These are phyloP conservation scores for Myotis pilosus DNA, from an alignment of 2,797 vertebrate species.

Conservation along the genomic window DNA sequence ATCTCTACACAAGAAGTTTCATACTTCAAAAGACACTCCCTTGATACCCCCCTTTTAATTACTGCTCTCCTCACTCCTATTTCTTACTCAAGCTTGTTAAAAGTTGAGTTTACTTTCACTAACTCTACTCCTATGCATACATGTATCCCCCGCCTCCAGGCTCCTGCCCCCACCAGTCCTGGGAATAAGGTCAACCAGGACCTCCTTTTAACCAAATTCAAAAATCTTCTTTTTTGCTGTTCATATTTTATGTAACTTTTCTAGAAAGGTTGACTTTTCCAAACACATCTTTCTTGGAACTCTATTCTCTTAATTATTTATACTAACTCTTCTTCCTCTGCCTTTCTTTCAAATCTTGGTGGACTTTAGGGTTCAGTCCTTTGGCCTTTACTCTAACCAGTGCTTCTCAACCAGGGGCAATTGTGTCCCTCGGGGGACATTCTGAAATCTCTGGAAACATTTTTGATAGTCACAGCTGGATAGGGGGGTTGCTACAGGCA, in stretches of 20 bases:
- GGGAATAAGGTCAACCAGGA: not conserved
- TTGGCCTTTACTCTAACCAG: not conserved
- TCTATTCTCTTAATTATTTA: not conserved
- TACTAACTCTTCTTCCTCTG: not conserved
- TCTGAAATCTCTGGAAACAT: not conserved
- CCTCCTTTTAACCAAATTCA: not conserved
- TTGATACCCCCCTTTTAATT: not conserved
- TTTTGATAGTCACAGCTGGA: not conserved
- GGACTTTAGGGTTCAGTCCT: not conserved
- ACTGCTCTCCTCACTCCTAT: not conserved
- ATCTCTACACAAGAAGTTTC: not conserved
- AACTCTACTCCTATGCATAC: not conserved
- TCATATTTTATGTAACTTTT: not conserved
- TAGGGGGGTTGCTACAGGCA: not conserved
- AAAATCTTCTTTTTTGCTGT: not conserved
- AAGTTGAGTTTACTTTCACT: not conserved
- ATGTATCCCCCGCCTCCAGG: not conserved
- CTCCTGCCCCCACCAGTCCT: not conserved
- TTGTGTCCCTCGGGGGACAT: not conserved
- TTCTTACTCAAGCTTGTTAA: not conserved
- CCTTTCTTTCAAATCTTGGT: not conserved
- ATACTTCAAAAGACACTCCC: not conserved
- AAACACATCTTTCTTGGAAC: not conserved
- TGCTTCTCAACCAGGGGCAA: not conserved
- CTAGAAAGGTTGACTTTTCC: not conserved